Percentiles rank a stretch among this genome's conserved stretches.
These are phyloP conservation scores for Tyto alba DNA, from an alignment of 2,113 vertebrate genomes.

Conservation along the genomic window DNA sequence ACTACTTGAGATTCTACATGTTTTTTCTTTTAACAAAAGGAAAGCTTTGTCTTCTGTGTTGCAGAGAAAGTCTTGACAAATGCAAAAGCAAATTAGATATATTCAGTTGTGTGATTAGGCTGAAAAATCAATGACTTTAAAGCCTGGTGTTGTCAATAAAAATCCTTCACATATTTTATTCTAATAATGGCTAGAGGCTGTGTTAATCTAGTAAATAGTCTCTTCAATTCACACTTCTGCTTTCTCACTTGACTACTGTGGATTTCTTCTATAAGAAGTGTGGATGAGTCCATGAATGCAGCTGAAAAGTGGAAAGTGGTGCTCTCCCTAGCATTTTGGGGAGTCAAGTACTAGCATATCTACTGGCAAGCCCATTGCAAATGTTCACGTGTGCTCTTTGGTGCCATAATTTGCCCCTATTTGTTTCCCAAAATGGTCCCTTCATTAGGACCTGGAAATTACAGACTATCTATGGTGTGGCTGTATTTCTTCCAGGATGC, in stretches of 20 bases:
- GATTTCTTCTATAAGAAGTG: neutral
- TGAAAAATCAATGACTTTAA: neutral
- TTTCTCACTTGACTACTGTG: neutral
- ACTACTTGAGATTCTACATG: neutral
- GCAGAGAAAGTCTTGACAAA: neutral
- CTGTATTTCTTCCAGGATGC: neutral
- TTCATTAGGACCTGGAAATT: neutral
- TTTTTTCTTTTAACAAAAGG: neutral
- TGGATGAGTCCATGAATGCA: neutral
- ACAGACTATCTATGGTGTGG: accelerated
- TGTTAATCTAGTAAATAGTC: neutral
- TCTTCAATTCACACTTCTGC: neutral
- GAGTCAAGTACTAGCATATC: neutral
- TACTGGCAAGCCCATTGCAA: neutral
- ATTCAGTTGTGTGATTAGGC: neutral
- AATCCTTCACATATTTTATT: neutral
- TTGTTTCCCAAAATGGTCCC: neutral
- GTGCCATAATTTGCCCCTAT: neutral
- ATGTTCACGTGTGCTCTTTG: accelerated
- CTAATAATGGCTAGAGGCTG: neutral
- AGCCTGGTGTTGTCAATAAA: neutral
- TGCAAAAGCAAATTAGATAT: neutral
- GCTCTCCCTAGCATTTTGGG: neutral
- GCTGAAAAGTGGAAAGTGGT: neutral
- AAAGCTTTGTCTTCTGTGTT: neutral